Percentiles rank a stretch among this genome's conserved stretches.
phyloP scores from a whole-genome alignment of 1,140 invertebrate species.

The Sweltsa coloradensis region DNA sequence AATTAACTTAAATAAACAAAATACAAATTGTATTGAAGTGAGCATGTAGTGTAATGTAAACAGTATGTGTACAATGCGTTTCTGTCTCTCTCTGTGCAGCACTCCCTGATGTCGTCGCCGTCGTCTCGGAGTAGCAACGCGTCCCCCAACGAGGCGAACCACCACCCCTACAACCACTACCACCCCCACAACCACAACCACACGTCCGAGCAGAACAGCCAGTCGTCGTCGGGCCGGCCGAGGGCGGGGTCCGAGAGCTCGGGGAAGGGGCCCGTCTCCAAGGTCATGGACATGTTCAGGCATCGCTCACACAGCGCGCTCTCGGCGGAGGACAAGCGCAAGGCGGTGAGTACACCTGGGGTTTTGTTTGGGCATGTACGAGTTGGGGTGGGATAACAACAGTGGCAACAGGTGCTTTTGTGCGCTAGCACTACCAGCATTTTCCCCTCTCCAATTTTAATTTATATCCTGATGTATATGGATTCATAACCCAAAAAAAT shows the following conservation, averaged over 20 bases:
- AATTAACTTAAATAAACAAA: no score
- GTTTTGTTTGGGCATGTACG: not conserved
- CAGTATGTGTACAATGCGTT: no score
- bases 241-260: constrained; percentile 35
- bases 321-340: constrained; percentile 55
- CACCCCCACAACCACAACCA: constrained; percentile 7
- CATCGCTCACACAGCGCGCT: constrained; percentile 60
- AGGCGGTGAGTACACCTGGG: constrained; percentile 48
- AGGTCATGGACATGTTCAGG: constrained; percentile 82
- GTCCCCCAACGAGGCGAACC: constrained; percentile 6
- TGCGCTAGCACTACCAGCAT: no score
- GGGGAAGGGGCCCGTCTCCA: constrained; percentile 56
- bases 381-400: no score
- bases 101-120: constrained; percentile 27
- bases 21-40: no score
- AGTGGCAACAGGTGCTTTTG: no score
- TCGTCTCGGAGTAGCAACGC: constrained; percentile 14
- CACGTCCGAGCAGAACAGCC: constrained; percentile 22
- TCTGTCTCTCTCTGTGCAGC: constrained; percentile 18
- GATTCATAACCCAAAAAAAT: no score
- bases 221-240: constrained; percentile 27
- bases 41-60: no score
- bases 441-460: no score
- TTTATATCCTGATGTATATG: no score
- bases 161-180: constrained; percentile 10